phyloP scores from a whole-genome alignment of 2,888 invertebrate genomes.

The Drosophila eohydei region DNA sequence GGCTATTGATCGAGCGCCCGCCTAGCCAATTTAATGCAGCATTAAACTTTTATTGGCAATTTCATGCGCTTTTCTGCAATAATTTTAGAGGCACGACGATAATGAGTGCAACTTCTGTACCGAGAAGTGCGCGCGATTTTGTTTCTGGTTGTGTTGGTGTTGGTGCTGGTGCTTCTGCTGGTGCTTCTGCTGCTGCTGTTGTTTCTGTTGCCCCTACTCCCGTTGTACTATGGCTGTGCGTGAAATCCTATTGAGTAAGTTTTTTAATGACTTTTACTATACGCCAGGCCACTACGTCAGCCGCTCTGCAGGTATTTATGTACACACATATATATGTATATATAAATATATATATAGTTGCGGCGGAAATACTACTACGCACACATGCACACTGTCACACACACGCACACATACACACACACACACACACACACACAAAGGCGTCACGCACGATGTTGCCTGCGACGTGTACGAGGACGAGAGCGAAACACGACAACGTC shows the following conservation, averaged over 20 bases:
- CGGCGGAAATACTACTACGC: constrained; percentile 72
- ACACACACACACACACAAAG: constrained; percentile 32
- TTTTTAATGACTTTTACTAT: constrained; percentile 78
- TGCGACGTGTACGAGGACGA: constrained; percentile 48
- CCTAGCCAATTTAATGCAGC: constrained; percentile 66
- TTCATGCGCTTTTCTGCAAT: constrained; percentile 61
- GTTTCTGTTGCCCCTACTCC: neutral
- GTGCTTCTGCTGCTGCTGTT: neutral
- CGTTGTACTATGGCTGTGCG: constrained; percentile 44
- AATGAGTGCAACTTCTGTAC: constrained; percentile 34
- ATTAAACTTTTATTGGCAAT: constrained; percentile 73
- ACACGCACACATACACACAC: constrained; percentile 46
- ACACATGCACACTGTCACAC: constrained; percentile 34
- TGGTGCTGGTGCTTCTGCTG: neutral
- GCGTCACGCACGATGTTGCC: constrained; percentile 64
- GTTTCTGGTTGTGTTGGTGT: constrained; percentile 3
- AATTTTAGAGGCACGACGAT: constrained; percentile 46
- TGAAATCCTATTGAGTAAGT: constrained; percentile 74
- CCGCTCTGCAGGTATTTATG: constrained; percentile 57
- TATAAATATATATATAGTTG: constrained; percentile 42
- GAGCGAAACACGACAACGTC: constrained; percentile 68
- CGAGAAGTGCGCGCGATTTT: constrained; percentile 36
- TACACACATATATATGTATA: constrained; percentile 36
- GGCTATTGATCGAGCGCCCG: constrained; percentile 62
- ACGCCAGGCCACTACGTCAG: constrained; percentile 63